phyloP scores from a whole-genome alignment of 1,140 invertebrate species.

The Hypsibius dujardini region DNA sequence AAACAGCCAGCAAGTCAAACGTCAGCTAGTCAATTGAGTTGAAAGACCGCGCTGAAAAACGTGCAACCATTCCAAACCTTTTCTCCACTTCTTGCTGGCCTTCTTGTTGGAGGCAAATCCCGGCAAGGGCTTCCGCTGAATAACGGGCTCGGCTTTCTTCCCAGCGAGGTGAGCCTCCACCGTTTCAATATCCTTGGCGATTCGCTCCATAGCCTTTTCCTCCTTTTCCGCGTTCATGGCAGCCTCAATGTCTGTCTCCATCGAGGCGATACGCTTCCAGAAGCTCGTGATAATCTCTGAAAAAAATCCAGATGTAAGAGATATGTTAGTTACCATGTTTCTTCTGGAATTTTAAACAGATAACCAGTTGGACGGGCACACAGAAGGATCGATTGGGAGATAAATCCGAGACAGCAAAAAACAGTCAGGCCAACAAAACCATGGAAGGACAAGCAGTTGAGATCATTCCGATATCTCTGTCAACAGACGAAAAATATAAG shows the following conservation, averaged over 20 bases:
- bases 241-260: background rate
- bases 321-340: too few relatives aligned
- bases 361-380: too few relatives aligned
- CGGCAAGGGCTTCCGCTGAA: too few relatives aligned
- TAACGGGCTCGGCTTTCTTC: background rate
- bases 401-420: too few relatives aligned
- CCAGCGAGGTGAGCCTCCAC: background rate
- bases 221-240: background rate
- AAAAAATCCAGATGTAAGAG: background rate
- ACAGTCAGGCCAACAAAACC: too few relatives aligned
- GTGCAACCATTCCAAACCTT: background rate
- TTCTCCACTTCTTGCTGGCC: slow-evolving; percentile 5
- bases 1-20: background rate
- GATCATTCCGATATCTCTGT: too few relatives aligned
- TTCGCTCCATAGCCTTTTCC: background rate
- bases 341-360: too few relatives aligned
- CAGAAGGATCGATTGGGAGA: too few relatives aligned
- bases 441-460: too few relatives aligned
- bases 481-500: too few relatives aligned
- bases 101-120: slow-evolving; percentile 2
- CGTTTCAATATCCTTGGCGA: background rate
- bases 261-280: background rate
- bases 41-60: background rate
- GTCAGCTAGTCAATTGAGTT: background rate
- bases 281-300: background rate